Evolutionary conservation across 2,113 vertebrate genomes (phyloP).

Genomic region (Calyptomena viridis): DNA sequence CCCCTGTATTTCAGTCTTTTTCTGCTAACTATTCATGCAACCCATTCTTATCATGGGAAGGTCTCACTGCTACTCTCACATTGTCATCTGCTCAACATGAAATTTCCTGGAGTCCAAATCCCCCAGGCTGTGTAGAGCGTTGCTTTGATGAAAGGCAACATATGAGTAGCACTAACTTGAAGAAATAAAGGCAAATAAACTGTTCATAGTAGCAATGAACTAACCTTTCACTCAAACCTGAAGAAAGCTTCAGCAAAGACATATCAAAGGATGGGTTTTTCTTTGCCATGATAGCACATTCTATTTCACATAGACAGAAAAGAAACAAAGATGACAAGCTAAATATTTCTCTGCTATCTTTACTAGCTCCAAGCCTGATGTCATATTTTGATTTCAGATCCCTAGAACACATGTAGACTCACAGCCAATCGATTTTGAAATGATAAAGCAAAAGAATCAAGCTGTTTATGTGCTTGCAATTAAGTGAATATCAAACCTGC

Average conservation of each 20-base stretch:
- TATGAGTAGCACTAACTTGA: neutral
- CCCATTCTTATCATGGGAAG: fast-evolving
- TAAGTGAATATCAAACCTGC: neutral
- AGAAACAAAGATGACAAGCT: conserved; percentile 27
- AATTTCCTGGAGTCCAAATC: neutral
- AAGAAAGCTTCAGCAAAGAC: neutral
- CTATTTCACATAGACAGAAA: conserved; percentile 40
- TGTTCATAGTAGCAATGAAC: neutral
- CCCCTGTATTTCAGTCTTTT: neutral
- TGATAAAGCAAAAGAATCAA: neutral
- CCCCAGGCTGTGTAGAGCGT: neutral
- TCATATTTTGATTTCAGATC: neutral
- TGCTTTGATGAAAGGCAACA: neutral
- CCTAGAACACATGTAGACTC: neutral
- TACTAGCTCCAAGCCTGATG: neutral
- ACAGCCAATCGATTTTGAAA: neutral
- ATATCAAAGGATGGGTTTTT: conserved; percentile 26
- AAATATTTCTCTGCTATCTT: conserved; percentile 18
- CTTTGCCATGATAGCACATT: neutral
- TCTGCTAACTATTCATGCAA: neutral
- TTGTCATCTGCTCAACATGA: neutral
- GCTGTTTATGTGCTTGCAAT: neutral
- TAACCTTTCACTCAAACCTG: conserved; percentile 2
- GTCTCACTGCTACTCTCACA: neutral
- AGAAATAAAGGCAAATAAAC: conserved; percentile 38